Evolutionary conservation across 2,797 vertebrate species (phyloP), one percentile per base, ranked within the genome.

Genomic region (Chromobotia macracanthus): DNA sequence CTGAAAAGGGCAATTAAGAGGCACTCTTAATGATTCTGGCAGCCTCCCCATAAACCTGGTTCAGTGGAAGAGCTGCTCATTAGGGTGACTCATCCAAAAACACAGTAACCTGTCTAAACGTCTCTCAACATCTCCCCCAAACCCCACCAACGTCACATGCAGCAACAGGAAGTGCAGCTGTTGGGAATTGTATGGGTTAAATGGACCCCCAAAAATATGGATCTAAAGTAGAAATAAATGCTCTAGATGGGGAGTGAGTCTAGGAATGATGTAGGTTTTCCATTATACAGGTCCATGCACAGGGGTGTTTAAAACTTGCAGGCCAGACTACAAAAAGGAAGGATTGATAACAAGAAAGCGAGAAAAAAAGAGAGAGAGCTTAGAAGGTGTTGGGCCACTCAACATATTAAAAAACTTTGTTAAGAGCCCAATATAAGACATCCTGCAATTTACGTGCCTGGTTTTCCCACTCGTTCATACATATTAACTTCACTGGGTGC

Each of bases 1-100:
- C 91, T 93, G 85, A 87, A 90, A 93, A 92, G 87, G 88, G 85
- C 90, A 92, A 94, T 94, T 94, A 93, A 90, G 89, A 89, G 83
- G 78, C 66, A 84, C 82, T 89, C 91, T 91, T 94, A 94, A 94
- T 92, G 91, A 93, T 85, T 86, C 90, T 93, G 92, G 92, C 92
- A 91, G 89, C 86, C 89, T 86, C 89, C 91, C 92, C 82, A 88
- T 92, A 93, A 92, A 94, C 87, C 91, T 91, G 92, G 88, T 91
- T 92, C 88, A 90, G 84, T 89, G 86, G 90, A 91, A 90, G 90
- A 92, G 84, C 85, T 88, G 87, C 91, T 94, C 91, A 92, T 94
- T 93, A 93, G 88, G 80, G 79, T 81, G 89, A 87, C 87, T 84
- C 82, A 87, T 87, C 86, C 86, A 74, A 81, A 78, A 88, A 87